These are phyloP conservation scores for Drosophila prolongata DNA, from an alignment of 2,888 invertebrate genomes.

Conservation along the genomic window DNA sequence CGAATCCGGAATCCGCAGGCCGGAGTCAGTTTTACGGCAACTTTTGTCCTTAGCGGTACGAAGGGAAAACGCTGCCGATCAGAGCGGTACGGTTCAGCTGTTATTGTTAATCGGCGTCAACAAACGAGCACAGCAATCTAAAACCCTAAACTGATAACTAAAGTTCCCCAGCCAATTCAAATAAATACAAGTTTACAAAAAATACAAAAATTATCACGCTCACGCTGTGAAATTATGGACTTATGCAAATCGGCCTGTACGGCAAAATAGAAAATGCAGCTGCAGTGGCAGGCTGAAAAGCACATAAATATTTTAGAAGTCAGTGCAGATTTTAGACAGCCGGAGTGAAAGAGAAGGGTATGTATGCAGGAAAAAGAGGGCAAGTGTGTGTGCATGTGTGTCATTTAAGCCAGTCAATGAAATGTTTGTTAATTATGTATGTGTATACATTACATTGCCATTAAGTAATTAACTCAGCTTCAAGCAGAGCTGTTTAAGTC, in stretches of 20 bases:
- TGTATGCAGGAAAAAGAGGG: slow-evolving; percentile 9
- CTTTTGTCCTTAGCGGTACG: slow-evolving; percentile 60
- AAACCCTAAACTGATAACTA: slow-evolving; percentile 27
- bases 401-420: slow-evolving; percentile 68
- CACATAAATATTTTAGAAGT: slow-evolving; percentile 59
- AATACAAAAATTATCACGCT: not conserved
- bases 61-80: slow-evolving; percentile 41
- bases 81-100: slow-evolving; percentile 42
- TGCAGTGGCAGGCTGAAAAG: slow-evolving; percentile 41
- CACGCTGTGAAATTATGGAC: slow-evolving; percentile 48
- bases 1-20: slow-evolving; percentile 12
- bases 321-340: slow-evolving; percentile 48
- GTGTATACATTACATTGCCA: slow-evolving; percentile 69
- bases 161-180: not conserved
- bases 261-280: slow-evolving; percentile 13
- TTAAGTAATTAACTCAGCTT: slow-evolving; percentile 74
- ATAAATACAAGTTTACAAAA: not conserved
- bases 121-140: slow-evolving; percentile 20
- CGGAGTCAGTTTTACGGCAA: slow-evolving; percentile 67
- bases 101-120: slow-evolving; percentile 15
- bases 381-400: slow-evolving; percentile 31
- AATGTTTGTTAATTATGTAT: slow-evolving; percentile 73
- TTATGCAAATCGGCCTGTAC: slow-evolving; percentile 56
- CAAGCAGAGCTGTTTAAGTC: slow-evolving; percentile 40
- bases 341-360: slow-evolving; percentile 5